A percentile compares a stretch with the other conserved stretches of the same genome.
These are phyloP conservation scores for Pyrrhosoma nymphula DNA, from an alignment of 2,888 invertebrate genomes.

Conservation along the genomic window DNA sequence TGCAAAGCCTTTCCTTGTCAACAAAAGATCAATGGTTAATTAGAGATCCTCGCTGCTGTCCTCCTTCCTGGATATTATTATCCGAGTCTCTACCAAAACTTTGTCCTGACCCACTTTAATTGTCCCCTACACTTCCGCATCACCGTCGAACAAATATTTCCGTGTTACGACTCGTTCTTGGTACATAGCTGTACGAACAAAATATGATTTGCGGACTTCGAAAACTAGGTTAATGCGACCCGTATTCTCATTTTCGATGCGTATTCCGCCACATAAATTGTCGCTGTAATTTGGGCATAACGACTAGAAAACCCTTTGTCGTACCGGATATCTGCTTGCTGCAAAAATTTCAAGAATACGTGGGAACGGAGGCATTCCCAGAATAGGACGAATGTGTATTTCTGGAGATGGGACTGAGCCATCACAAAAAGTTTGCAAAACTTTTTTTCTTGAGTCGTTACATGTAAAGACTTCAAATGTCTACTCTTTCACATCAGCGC, in stretches of 20 bases:
- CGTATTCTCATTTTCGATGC: constrained; percentile 7
- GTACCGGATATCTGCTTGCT: not conserved
- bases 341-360: not conserved
- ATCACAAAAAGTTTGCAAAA: not conserved
- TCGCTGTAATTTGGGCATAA: not conserved
- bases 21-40: constrained; percentile 8
- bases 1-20: not conserved
- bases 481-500: too few relatives aligned
- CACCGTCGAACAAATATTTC: not conserved
- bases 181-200: not conserved
- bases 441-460: too few relatives aligned
- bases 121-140: not conserved
- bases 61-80: not conserved
- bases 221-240: not conserved
- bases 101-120: constrained; percentile 4
- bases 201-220: not conserved
- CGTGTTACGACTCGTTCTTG: not conserved
- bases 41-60: not conserved
- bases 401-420: not conserved
- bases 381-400: not conserved
- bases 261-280: not conserved
- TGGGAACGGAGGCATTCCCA: not conserved
- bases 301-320: not conserved
- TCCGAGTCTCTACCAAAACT: not conserved
- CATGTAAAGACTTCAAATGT: too few relatives aligned